Base-by-base conservation (phyloP, 2,797 vertebrate genomes). In the Anomalospiza imberbis region DNA sequence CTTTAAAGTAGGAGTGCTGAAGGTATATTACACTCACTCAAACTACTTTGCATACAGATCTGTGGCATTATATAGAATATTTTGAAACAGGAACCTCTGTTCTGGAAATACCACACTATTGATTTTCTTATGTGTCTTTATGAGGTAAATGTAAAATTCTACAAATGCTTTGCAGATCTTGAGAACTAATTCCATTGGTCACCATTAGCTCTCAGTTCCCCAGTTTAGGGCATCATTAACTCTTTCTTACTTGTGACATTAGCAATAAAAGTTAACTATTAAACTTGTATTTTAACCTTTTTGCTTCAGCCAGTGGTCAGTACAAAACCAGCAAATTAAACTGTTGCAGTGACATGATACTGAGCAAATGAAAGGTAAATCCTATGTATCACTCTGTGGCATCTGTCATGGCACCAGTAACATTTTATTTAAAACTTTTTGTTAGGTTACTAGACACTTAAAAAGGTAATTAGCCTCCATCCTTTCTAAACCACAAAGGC, bases 231-330 rank as follows among this genome's bases (percentile, higher is more conserved):
- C 61, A 84, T 44, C 53, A 50, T 92, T 94, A 93, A 82, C 25
- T 89, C 63, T 68, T 75, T 71, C 55, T 80, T 93, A n/a, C 44
- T 67, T 89, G 71, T 68, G 45, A 57, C 58, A 79, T 77, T 73
- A 90, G 86, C 96, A 97, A 88, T 98, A 97, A 97, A 97, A 97
- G 97, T 98, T 98, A 98, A 97, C 75, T 95, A 97, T 97, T 97
- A 97, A 97, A 91, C 97, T 67, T 87, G 21, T 29, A 71, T 96
- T 97, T 97, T 96, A 94, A 95, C 29, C 77, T 95, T 91, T 93
- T 89, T 94, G 78, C 85, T 94, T 94, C 83, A 78, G 85, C 89
- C 91, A 87, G 48, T 50, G 65, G 38, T 89, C 34, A 85, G 68
- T 83, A 96, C 85, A 97, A 97, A 97, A 76, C 51, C 80, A 81